Conservation (phyloP, 2,888 invertebrate genomes). For the Rhagonycha lutea region DNA sequence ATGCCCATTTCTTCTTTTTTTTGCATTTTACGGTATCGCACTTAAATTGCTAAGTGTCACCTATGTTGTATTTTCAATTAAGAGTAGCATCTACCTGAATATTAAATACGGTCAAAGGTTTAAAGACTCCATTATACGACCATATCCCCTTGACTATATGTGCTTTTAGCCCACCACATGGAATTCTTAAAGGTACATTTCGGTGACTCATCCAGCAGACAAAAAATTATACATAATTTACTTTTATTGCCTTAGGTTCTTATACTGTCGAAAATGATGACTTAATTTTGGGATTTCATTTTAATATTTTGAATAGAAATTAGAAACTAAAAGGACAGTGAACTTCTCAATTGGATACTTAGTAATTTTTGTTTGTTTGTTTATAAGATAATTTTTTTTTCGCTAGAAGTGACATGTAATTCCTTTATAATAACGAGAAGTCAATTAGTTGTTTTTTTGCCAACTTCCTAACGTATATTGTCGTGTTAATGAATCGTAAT, state of each 20-base stretch:
- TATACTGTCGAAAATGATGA: slow-evolving; percentile 36
- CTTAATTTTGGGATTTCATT: slow-evolving; percentile 37
- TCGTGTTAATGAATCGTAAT: slow-evolving; percentile 30
- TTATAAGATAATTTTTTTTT: neutral
- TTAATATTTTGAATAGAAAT: slow-evolving; percentile 10
- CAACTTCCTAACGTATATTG: neutral
- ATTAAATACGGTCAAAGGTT: slow-evolving; percentile 33
- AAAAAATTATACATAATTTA: slow-evolving; percentile 39
- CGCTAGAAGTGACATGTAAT: neutral
- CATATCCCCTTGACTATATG: slow-evolving; percentile 15
- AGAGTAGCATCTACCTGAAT: slow-evolving; percentile 35
- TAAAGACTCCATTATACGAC: slow-evolving; percentile 32
- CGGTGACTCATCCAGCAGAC: slow-evolving; percentile 38
- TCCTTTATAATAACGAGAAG: neutral
- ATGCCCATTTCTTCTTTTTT: neutral
- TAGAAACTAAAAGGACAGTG: neutral
- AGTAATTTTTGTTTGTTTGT: neutral
- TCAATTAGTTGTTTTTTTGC: neutral
- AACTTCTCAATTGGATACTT: neutral
- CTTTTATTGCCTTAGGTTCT: slow-evolving; percentile 37
- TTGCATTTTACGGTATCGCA: neutral
- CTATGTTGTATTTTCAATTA: slow-evolving; percentile 33
- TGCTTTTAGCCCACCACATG: slow-evolving; percentile 40
- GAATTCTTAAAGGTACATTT: slow-evolving; percentile 39
- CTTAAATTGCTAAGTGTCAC: slow-evolving; percentile 15